phyloP scores from a whole-genome alignment of 1,140 invertebrate genomes.

The Lineus longissimus region DNA sequence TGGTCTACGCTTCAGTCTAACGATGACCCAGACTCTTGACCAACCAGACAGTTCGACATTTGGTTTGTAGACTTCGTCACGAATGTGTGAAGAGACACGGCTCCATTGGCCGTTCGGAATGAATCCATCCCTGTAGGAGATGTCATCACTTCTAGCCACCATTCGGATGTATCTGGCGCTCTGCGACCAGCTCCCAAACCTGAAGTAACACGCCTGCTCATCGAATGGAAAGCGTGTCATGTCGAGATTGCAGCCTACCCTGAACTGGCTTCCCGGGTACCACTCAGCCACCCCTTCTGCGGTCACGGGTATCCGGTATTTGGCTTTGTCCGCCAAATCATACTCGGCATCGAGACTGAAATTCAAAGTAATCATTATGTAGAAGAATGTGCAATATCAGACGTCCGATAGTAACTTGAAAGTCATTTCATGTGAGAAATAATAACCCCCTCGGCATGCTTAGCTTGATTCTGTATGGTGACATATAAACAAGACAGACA shows the following conservation, averaged over 20 bases:
- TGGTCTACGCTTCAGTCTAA: background rate
- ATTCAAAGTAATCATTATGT: background rate
- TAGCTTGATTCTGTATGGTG: background rate
- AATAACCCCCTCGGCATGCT: background rate
- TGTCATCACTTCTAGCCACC: too few species aligned
- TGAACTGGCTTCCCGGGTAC: constrained; percentile 6
- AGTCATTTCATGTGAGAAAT: background rate
- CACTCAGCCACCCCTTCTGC: background rate
- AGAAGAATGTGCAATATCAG: background rate
- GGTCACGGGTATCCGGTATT: background rate
- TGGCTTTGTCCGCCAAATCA: background rate
- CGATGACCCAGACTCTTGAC: too few species aligned
- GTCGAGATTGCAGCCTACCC: constrained; percentile 86
- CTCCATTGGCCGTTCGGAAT: too few species aligned
- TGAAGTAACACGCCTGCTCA: constrained; percentile 62
- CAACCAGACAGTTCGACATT: too few species aligned
- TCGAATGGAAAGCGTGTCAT: constrained; percentile 68
- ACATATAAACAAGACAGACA: background rate
- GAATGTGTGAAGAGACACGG: too few species aligned
- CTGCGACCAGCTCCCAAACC: constrained; percentile 57
- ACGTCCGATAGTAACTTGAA: background rate
- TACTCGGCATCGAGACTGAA: background rate
- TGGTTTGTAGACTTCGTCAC: too few species aligned
- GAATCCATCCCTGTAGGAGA: too few species aligned
- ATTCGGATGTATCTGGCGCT: too few species aligned